Base-by-base conservation (phyloP, 2,113 vertebrate species). In the Oenanthe oenanthe region DNA sequence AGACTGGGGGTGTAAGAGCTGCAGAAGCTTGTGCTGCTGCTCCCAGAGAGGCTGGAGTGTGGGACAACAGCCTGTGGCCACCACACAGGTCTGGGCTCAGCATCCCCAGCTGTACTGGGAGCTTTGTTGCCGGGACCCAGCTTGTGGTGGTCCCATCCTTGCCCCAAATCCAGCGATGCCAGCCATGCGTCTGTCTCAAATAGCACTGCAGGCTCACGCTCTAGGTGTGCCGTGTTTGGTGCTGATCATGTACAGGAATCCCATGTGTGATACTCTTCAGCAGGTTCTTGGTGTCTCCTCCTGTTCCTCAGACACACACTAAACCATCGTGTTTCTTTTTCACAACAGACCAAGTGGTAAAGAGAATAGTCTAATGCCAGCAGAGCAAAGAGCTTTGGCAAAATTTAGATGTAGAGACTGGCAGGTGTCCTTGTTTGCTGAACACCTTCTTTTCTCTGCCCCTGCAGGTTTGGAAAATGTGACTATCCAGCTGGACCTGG, bases 401-500 rank as follows among this genome's bases (percentile, higher is more conserved):
- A 56, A 88, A 18, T 45, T 22, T 61, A n/a, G 48, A 17, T 42
- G 31, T 32, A n/a, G 82, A 24, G 68, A 32, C 58, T 91, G 66
- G 31, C 3, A 40, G 22, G 57, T 94, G 61, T 93, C 75, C 67
- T 75, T 91, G 21, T 68, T 92, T 85, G 73, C 83, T 75, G 82
- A 61, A 61, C 4, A 16, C 12, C 65, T 88, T 68, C 36, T 83
- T 94, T 96, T 57, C 48, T 71, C 50, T 53, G 75, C 43, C 66
- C 51, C 57, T 75, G 7, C 96, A 99, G 99, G 99, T 51, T 7
- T 98, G 97, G 99, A 99, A 98, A 99, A 99, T 1, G 99, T 99
- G 75, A 99, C 98, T 34, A 96, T 99, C 89, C 99, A 99, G 95
- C 97, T 99, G 95, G 98, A 99, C 95, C 97, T 99, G 89, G 99